phyloP scores from a whole-genome alignment of 2,113 vertebrate genomes.

The Tachysurus fulvidraco region DNA sequence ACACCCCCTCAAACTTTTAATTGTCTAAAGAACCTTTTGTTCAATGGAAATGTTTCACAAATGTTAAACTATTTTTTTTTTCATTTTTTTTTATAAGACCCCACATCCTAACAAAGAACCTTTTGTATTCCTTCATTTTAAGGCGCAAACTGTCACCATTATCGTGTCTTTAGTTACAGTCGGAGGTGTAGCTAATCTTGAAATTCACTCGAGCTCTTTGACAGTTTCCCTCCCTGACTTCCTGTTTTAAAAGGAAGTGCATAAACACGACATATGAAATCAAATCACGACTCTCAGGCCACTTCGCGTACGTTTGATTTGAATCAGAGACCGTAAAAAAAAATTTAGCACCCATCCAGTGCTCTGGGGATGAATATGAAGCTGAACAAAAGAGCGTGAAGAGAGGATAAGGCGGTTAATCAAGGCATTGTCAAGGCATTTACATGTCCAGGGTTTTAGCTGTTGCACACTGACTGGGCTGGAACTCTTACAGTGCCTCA shows the following conservation, averaged over 20 bases:
- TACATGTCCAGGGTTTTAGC: background rate
- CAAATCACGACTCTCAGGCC: background rate
- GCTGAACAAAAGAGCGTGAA: background rate
- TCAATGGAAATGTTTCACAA: too few relatives aligned
- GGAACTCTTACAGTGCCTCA: background rate
- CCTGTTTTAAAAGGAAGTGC: background rate
- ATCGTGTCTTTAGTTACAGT: background rate
- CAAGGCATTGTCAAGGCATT: background rate
- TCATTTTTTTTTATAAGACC: too few relatives aligned
- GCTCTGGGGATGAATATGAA: background rate
- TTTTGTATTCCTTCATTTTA: too few relatives aligned
- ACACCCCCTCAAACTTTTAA: background rate
- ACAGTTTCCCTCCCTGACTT: background rate
- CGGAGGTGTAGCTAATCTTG: background rate
- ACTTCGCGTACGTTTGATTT: background rate
- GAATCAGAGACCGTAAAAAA: background rate
- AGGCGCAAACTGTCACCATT: background rate
- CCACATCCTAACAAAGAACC: too few relatives aligned
- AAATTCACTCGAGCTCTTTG: background rate
- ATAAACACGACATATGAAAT: background rate
- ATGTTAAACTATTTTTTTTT: too few relatives aligned
- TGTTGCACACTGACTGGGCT: background rate
- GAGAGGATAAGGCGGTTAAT: background rate
- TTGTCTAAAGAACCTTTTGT: too few relatives aligned
- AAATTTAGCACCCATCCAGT: background rate